These are phyloP conservation scores for Myotis pilosus DNA, from an alignment of 2,797 vertebrate species.

Conservation along the genomic window DNA sequence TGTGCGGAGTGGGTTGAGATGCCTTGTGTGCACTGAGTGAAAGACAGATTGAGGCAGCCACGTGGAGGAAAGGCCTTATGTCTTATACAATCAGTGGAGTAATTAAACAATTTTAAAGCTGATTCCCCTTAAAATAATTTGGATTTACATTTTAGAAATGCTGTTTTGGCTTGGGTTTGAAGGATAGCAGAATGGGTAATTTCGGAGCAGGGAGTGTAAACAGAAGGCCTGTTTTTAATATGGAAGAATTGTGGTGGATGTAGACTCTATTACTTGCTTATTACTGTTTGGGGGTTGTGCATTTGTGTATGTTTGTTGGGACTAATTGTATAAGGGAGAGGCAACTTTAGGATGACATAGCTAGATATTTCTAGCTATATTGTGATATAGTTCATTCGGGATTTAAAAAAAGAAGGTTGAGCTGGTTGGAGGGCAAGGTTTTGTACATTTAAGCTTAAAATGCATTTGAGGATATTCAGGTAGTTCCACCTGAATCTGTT, in stretches of 20 bases:
- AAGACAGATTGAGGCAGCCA: background rate
- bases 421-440: background rate
- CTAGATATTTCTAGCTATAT: background rate
- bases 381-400: background rate
- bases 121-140: background rate
- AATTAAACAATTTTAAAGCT: background rate
- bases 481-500: background rate
- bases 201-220: background rate
- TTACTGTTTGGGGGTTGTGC: background rate
- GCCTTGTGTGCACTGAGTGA: fast-evolving
- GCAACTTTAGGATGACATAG: background rate
- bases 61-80: too few relatives aligned
- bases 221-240: background rate
- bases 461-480: background rate
- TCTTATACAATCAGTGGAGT: background rate
- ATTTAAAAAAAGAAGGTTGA: background rate
- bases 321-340: background rate
- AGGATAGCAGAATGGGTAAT: background rate
- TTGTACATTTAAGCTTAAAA: background rate
- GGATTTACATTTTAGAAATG: background rate
- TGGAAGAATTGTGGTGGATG: fast-evolving
- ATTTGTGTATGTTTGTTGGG: background rate
- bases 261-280: background rate
- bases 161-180: background rate
- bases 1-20: too few relatives aligned